Evolutionary conservation across 2,888 invertebrate species (phyloP).

Genomic region (Ernsta delagoae): DNA sequence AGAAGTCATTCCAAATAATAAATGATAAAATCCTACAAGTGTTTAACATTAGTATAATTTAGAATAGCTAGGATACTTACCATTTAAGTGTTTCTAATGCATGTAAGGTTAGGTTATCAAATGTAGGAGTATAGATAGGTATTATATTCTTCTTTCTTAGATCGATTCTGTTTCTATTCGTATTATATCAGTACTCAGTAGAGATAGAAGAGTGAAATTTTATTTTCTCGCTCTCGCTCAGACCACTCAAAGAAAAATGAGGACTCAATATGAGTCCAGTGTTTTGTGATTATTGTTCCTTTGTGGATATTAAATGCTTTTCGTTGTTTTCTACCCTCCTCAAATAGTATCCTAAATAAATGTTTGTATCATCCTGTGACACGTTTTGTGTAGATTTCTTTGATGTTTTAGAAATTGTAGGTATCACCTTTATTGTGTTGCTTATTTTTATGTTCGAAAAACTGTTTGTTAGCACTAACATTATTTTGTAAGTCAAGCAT

Average conservation of each 20-base stretch:
- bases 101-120: too few species aligned
- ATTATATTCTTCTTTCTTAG: too few species aligned
- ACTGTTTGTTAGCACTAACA: too few species aligned
- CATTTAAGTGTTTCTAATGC: too few species aligned
- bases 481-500: not conserved
- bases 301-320: conserved; percentile 28
- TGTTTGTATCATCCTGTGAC: conserved; percentile 15
- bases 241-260: not conserved
- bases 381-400: conserved; percentile 4
- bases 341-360: conserved; percentile 30
- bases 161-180: too few species aligned
- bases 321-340: conserved; percentile 12
- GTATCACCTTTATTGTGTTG: not conserved
- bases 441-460: too few species aligned
- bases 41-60: too few species aligned
- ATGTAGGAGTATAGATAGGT: too few species aligned
- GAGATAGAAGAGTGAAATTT: not conserved
- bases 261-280: conserved; percentile 17
- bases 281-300: conserved; percentile 25
- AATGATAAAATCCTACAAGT: too few species aligned
- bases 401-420: not conserved
- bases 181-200: too few species aligned
- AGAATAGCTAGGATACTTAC: too few species aligned
- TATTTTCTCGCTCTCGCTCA: not conserved
- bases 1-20: too few species aligned